Evolutionary conservation across 2,797 vertebrate genomes (phyloP).

Genomic region (Capromys pilorides): DNA sequence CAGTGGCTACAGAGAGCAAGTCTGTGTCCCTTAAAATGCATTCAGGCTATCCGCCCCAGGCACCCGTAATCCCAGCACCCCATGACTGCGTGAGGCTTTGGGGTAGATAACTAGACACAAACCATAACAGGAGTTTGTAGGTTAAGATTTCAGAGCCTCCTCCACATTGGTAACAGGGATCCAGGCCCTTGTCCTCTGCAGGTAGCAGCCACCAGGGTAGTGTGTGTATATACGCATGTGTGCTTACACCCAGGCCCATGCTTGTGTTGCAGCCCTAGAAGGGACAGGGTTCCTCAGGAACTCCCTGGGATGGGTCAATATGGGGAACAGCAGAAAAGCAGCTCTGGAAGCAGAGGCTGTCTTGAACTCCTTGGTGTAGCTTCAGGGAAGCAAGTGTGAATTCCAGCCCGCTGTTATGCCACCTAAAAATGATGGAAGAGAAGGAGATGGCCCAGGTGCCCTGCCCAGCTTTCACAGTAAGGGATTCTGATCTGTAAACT

Average conservation of each 20-base stretch:
- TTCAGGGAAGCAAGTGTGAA: neutral
- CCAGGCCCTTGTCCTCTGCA: neutral
- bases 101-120: no score
- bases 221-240: accelerated
- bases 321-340: neutral
- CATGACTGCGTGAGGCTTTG: no score
- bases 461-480: neutral
- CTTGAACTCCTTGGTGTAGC: neutral
- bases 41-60: no score
- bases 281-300: neutral
- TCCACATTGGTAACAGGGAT: neutral
- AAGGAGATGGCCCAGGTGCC: neutral
- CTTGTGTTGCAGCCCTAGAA: neutral
- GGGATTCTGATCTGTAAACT: neutral
- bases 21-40: no score
- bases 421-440: neutral
- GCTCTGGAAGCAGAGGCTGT: neutral
- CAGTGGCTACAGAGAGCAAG: no score
- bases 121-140: no score
- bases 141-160: neutral
- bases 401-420: neutral
- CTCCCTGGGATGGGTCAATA: neutral
- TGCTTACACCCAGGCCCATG: no score
- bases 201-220: neutral
- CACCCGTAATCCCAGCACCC: no score